These are phyloP conservation scores for Forbesichthys papilliferus DNA, from an alignment of 2,113 vertebrate species.

Conservation along the genomic window DNA sequence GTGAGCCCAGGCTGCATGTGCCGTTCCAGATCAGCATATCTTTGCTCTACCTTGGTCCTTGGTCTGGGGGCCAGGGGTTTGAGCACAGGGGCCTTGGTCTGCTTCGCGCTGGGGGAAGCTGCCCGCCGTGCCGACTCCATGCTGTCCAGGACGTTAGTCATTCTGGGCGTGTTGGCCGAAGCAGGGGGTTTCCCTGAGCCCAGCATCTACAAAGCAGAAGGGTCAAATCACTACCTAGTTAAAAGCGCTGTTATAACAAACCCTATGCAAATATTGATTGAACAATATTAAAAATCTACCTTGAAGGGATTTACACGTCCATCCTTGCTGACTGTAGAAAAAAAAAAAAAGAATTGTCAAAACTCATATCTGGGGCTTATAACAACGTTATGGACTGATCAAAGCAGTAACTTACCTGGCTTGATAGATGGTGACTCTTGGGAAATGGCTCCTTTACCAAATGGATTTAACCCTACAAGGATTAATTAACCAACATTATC, in stretches of 20 bases:
- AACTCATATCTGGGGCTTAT: neutral
- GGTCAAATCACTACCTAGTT: neutral
- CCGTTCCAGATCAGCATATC: too few species aligned
- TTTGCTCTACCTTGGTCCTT: slow-evolving; percentile 82
- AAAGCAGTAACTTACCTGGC: slow-evolving; percentile 73
- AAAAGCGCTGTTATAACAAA: too few species aligned
- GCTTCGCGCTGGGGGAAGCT: slow-evolving; percentile 56
- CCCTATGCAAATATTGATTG: too few species aligned
- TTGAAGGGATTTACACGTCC: slow-evolving; percentile 93
- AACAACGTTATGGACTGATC: neutral
- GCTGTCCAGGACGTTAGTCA: slow-evolving; percentile 84
- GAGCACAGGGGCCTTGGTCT: slow-evolving; percentile 79
- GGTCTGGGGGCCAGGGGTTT: slow-evolving; percentile 87
- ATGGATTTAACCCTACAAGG: slow-evolving; percentile 75
- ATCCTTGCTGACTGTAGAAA: slow-evolving; percentile 70
- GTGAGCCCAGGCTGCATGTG: too few species aligned
- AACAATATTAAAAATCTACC: slow-evolving; percentile 73
- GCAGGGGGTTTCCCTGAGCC: slow-evolving; percentile 73
- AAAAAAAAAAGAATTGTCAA: neutral
- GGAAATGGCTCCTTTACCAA: slow-evolving; percentile 72
- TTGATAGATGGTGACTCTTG: slow-evolving; percentile 67
- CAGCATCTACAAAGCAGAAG: slow-evolving; percentile 73
- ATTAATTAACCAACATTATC: neutral
- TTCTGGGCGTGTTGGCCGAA: slow-evolving; percentile 59
- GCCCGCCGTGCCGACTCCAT: slow-evolving; percentile 83